Evolutionary conservation across 2,797 vertebrate genomes (phyloP), one percentile per base, ranked within the genome.

Genomic region (Coracias cyanogaster): DNA sequence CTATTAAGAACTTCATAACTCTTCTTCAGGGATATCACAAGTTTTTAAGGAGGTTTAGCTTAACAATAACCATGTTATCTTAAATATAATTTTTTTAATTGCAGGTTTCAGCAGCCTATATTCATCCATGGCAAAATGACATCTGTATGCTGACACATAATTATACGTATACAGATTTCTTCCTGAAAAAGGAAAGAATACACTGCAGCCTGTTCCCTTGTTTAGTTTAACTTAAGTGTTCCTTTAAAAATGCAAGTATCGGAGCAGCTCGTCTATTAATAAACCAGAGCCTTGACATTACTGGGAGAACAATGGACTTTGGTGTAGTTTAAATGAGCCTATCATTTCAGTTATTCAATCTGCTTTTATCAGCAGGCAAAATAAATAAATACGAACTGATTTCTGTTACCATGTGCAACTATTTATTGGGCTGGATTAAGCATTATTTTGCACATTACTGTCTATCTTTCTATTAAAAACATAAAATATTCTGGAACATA

Each of bases 221-320:
- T 43, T 49, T 77, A 31, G 9, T 54, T 83, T 78, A 57, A 72
- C 13, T 51, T 48, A 84, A 28, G 7, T 49, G 8, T 43, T 89
- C 19, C 49, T 96, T 93, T 82, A 86, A 95, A 95, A 83, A 74
- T 51, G n/a, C 31, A 88, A 93, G 88, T 91, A 84, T 90, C 54
- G 48, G 19, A 89, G 15, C 22, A 51, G 41, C 9, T 91, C 3
- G 0, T 37, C 45, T 86, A 46, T 86, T 90, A 90, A 84, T 82
- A 84, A 87, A 48, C 13, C 15, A 67, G 55, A 77, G 7, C 19
- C 45, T 66, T 81, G 67, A 69, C 26, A 60, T 64, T 91, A 85
- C 16, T 65, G 16, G 10, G 15, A 6, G 11, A 81, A 65, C 18
- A 83, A 81, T 33, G 43, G 45, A 78, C 43, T 87, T 71, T 7